Percentiles rank a stretch among this genome's conserved stretches.
Conservation (phyloP, 1,140 invertebrate genomes). For the Saccostrea cuccullata region DNA sequence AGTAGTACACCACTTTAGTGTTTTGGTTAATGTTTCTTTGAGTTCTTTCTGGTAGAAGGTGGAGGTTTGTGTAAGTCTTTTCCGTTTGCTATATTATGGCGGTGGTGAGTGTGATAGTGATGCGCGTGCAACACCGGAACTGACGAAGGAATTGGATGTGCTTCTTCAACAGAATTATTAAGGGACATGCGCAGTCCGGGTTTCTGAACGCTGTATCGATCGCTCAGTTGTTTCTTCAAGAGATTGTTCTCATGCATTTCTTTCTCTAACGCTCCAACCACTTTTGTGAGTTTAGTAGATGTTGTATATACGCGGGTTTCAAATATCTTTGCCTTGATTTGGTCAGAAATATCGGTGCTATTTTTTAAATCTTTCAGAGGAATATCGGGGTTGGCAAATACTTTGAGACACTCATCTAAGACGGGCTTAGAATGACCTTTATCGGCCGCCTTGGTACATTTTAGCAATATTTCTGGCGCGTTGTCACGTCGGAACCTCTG, state of each 20-base stretch:
- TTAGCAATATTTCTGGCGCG: conserved; percentile 41
- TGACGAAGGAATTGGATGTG: conserved; percentile 16
- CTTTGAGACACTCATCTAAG: conserved; percentile 32
- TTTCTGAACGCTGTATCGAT: conserved; percentile 15
- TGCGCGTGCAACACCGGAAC: not conserved
- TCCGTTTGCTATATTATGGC: not conserved
- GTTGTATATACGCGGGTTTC: conserved; percentile 45
- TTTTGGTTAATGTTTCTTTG: not conserved
- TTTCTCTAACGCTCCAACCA: conserved; percentile 28
- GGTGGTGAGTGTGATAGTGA: conserved; percentile 11
- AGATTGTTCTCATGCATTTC: conserved; percentile 48
- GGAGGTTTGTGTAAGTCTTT: not conserved
- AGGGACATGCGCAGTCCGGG: conserved; percentile 8
- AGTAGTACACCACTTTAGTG: too few species aligned
- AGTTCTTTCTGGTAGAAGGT: not conserved
- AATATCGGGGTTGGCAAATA: conserved; percentile 42
- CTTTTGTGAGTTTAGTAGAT: conserved; percentile 23
- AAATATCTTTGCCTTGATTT: conserved; percentile 43
- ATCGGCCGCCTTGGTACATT: conserved; percentile 44
- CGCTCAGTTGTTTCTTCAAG: conserved; percentile 44
- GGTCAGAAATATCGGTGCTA: conserved; percentile 25
- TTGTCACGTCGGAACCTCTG: conserved; percentile 37
- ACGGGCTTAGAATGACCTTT: conserved; percentile 28
- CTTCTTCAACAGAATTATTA: not conserved
- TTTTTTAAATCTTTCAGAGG: conserved; percentile 45